These are phyloP conservation scores for Hypsibius dujardini DNA, from an alignment of 1,140 invertebrate genomes.

Conservation along the genomic window DNA sequence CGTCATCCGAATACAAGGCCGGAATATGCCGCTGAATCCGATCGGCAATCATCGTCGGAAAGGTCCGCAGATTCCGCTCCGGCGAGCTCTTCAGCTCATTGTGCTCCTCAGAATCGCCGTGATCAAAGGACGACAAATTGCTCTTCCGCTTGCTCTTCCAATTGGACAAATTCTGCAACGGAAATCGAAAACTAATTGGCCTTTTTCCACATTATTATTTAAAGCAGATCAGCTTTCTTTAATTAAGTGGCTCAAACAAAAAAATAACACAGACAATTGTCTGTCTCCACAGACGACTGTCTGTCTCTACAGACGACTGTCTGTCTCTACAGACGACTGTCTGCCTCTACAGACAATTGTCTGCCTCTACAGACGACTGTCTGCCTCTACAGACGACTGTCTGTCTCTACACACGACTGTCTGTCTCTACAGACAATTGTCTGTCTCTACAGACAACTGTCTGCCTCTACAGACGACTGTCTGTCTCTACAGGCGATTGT, in stretches of 20 bases:
- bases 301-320: too few relatives aligned
- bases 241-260: too few relatives aligned
- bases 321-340: slow-evolving; percentile 26
- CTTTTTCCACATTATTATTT: slow-evolving; percentile 9
- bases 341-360: too few relatives aligned
- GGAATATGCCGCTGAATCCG: neutral
- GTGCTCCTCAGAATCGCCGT: neutral
- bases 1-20: too few relatives aligned
- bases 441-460: too few relatives aligned
- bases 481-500: slow-evolving; percentile 26
- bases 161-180: slow-evolving; percentile 63
- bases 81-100: neutral
- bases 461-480: too few relatives aligned
- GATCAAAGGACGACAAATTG: neutral
- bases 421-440: too few relatives aligned
- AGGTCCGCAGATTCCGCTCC: neutral
- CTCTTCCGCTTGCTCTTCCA: slow-evolving; percentile 61
- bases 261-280: too few relatives aligned
- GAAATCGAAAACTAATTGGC: slow-evolving; percentile 16
- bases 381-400: too few relatives aligned
- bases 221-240: slow-evolving; percentile 17
- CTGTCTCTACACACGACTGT: slow-evolving; percentile 26
- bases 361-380: too few relatives aligned
- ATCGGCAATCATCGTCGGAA: neutral
- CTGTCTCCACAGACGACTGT: too few relatives aligned